Percentiles rank a stretch among this genome's conserved stretches.
These are phyloP conservation scores for Brachycybe producta DNA, from an alignment of 2,888 invertebrate genomes.

Conservation along the genomic window DNA sequence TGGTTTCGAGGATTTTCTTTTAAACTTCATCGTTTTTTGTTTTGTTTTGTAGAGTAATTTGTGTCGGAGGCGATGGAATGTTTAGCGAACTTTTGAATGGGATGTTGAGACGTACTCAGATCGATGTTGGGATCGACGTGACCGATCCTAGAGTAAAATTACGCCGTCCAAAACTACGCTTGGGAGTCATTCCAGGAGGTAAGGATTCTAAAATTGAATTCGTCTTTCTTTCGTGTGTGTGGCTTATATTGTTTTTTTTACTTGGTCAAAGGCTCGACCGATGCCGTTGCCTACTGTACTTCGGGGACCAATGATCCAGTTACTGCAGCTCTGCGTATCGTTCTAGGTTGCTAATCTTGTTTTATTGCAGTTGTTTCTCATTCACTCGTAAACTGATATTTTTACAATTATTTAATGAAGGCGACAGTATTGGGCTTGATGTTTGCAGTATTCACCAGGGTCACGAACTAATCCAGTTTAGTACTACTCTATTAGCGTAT, in stretches of 20 bases:
- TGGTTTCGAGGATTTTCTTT: neutral
- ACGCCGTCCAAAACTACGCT: slow-evolving; percentile 41
- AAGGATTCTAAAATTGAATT: slow-evolving; percentile 8
- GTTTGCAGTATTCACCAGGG: slow-evolving; percentile 56
- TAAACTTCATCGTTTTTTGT: neutral
- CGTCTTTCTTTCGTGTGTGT: no score
- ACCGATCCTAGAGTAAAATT: slow-evolving; percentile 41
- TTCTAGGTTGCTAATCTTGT: slow-evolving; percentile 43
- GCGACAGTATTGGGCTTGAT: slow-evolving; percentile 58
- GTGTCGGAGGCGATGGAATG: slow-evolving; percentile 78
- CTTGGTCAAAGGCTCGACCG: slow-evolving; percentile 41
- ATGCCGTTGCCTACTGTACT: slow-evolving; percentile 62
- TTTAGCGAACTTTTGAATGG: slow-evolving; percentile 67
- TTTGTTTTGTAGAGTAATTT: slow-evolving; percentile 50
- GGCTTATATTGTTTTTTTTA: neutral
- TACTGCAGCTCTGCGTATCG: slow-evolving; percentile 68
- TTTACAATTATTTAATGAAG: slow-evolving; percentile 29
- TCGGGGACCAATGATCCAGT: slow-evolving; percentile 65
- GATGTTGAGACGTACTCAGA: slow-evolving; percentile 45
- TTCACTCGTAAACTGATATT: neutral
- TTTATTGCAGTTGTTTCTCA: neutral
- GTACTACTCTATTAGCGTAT: slow-evolving; percentile 64
- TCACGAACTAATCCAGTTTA: slow-evolving; percentile 48
- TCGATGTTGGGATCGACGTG: slow-evolving; percentile 41
- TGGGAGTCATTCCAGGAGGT: slow-evolving; percentile 58